These are phyloP conservation scores for Galerucella calmariensis DNA, from an alignment of 2,888 invertebrate species.

Conservation along the genomic window DNA sequence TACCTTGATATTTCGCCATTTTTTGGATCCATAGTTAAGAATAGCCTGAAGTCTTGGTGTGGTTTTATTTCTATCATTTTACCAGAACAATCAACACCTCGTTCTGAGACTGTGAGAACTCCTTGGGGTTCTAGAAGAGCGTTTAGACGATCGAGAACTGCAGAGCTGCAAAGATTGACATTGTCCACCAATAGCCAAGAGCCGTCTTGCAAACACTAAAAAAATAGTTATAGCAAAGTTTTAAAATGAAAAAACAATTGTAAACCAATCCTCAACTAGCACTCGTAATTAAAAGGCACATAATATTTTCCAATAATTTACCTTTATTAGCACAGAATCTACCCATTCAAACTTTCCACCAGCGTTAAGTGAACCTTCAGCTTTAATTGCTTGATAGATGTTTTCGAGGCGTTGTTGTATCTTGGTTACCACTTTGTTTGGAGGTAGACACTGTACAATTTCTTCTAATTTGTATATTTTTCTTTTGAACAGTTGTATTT, in stretches of 20 bases:
- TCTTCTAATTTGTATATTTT: conserved; percentile 61
- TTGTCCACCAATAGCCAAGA: conserved; percentile 90
- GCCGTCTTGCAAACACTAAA: conserved; percentile 80
- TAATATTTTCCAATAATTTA: conserved; percentile 51
- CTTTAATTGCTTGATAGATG: conserved; percentile 63
- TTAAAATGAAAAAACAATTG: too few relatives aligned
- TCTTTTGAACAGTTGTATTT: conserved; percentile 63
- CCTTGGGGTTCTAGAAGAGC: conserved; percentile 94
- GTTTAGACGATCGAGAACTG: conserved; percentile 96
- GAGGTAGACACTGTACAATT: conserved; percentile 34
- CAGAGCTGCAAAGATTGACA: conserved; percentile 95
- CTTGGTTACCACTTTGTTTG: conserved; percentile 56
- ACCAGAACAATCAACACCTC: conserved; percentile 81
- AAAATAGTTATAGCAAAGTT: conserved; percentile 33
- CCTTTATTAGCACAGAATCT: conserved; percentile 87
- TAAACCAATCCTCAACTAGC: too few relatives aligned
- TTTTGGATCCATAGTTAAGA: conserved; percentile 94
- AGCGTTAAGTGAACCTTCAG: conserved; percentile 74
- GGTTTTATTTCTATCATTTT: conserved; percentile 80
- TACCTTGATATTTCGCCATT: conserved; percentile 94
- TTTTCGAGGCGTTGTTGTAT: conserved; percentile 54
- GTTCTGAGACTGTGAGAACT: conserved; percentile 87
- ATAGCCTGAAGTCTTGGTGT: conserved; percentile 91
- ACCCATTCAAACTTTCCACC: conserved; percentile 96
- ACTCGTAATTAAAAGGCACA: too few relatives aligned